These are phyloP conservation scores for Antennarius striatus DNA, from an alignment of 2,113 vertebrate genomes.

Conservation along the genomic window DNA sequence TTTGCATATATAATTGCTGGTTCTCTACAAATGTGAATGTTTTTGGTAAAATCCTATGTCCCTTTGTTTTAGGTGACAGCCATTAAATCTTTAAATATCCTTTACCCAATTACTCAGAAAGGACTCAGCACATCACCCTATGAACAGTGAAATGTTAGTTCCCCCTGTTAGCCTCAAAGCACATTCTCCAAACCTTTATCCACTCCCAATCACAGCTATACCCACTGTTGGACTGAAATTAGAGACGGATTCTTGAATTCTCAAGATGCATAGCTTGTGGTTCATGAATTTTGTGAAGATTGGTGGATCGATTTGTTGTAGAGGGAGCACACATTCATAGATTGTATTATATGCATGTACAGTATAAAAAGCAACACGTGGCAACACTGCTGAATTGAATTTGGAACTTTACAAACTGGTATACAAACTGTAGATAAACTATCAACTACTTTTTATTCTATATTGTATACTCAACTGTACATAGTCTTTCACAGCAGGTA, in stretches of 20 bases:
- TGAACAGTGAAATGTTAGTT: background rate
- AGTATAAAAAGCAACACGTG: no score
- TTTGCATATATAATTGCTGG: no score
- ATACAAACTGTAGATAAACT: no score
- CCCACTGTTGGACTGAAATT: slow-evolving; percentile 3
- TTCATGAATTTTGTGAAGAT: background rate
- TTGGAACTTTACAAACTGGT: no score
- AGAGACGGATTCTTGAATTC: slow-evolving; percentile 42
- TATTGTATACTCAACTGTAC: no score
- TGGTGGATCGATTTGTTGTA: no score
- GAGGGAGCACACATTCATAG: no score
- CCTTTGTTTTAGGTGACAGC: slow-evolving; percentile 27
- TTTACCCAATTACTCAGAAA: slow-evolving; percentile 41
- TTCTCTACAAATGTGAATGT: slow-evolving; percentile 7
- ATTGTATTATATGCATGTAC: no score
- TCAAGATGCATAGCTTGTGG: slow-evolving; percentile 44
- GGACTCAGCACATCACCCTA: slow-evolving; percentile 34
- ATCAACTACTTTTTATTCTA: no score
- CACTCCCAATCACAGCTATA: slow-evolving; percentile 37
- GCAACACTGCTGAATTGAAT: no score
- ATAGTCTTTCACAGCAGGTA: no score
- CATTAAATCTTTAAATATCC: slow-evolving; percentile 29
- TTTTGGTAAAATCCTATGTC: slow-evolving; percentile 27
- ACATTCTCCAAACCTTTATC: slow-evolving; percentile 26
- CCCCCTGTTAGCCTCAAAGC: slow-evolving; percentile 13